Evolutionary conservation across 2,888 invertebrate species (phyloP).

Genomic region (Coenonympha arcania): DNA sequence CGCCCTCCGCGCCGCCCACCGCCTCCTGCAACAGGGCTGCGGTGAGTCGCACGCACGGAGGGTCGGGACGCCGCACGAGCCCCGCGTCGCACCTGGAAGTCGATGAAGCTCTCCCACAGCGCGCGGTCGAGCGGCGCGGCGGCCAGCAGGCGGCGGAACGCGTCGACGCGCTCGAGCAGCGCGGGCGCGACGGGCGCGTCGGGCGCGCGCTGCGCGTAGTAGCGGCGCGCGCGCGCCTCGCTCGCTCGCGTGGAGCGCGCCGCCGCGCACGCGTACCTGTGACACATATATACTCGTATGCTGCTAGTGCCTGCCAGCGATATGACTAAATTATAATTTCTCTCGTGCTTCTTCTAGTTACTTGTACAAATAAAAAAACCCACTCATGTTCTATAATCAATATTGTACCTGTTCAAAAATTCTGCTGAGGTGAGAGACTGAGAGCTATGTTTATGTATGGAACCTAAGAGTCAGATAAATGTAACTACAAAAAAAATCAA

Average conservation of each 20-base stretch:
- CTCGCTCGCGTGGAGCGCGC: neutral
- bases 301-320: no score
- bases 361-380: no score
- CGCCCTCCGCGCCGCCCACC: constrained; percentile 31
- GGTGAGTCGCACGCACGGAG: no score
- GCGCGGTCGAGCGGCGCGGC: constrained; percentile 39
- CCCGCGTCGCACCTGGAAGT: constrained; percentile 40
- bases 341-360: no score
- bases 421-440: no score
- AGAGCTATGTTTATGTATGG: no score
- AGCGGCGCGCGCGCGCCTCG: constrained; percentile 20
- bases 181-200: constrained; percentile 26
- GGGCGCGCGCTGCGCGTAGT: constrained; percentile 25
- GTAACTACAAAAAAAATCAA: no score
- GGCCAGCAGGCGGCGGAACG: constrained; percentile 41
- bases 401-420: no score
- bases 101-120: constrained; percentile 48
- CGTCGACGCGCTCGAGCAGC: constrained; percentile 37
- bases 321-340: no score
- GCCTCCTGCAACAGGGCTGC: constrained; percentile 33
- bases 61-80: neutral
- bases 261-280: constrained; percentile 24
- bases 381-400: no score
- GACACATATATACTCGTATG: no score
- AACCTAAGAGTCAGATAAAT: no score